Conservation (phyloP, 2,888 invertebrate species). For the Drosophila sordidapex region DNA sequence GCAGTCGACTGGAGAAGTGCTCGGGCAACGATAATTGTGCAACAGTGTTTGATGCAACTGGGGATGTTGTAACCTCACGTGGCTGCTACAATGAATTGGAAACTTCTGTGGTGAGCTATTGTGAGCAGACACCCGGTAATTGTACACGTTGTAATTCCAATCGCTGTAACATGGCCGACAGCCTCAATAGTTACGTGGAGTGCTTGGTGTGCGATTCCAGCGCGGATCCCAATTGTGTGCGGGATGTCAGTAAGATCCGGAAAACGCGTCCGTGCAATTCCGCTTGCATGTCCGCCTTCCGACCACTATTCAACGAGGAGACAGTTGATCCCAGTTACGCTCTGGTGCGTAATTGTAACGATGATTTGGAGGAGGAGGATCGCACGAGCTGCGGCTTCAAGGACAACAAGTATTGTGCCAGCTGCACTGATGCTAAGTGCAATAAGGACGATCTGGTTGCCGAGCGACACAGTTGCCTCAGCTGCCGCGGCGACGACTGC, state of each 20-base stretch:
- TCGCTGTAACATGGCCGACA: constrained; percentile 77
- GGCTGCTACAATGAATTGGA: constrained; percentile 71
- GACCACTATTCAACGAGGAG: constrained; percentile 62
- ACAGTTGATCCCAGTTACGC: constrained; percentile 74
- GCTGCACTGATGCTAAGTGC: constrained; percentile 68
- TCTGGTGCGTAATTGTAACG: constrained; percentile 76
- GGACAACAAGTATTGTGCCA: constrained; percentile 60
- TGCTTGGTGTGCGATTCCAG: constrained; percentile 78
- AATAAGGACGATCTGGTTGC: constrained; percentile 67
- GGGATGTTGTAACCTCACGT: constrained; percentile 67
- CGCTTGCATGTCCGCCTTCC: constrained; percentile 79
- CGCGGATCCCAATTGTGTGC: constrained; percentile 61
- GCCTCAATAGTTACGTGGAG: constrained; percentile 67
- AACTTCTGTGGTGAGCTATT: constrained; percentile 46
- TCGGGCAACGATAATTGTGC: constrained; percentile 73
- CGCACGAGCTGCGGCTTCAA: constrained; percentile 67
- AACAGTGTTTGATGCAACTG: constrained; percentile 71
- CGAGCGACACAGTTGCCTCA: constrained; percentile 66
- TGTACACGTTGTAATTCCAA: constrained; percentile 83
- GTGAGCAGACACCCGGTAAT: constrained; percentile 59
- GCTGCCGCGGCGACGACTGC: constrained; percentile 73
- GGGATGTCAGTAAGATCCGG: constrained; percentile 34
- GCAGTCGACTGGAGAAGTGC: constrained; percentile 52
- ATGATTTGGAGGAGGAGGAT: constrained; percentile 79
- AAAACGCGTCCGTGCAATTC: constrained; percentile 72